Conservation (phyloP, 2,888 invertebrate species). For the Agriopis aurantiaria region DNA sequence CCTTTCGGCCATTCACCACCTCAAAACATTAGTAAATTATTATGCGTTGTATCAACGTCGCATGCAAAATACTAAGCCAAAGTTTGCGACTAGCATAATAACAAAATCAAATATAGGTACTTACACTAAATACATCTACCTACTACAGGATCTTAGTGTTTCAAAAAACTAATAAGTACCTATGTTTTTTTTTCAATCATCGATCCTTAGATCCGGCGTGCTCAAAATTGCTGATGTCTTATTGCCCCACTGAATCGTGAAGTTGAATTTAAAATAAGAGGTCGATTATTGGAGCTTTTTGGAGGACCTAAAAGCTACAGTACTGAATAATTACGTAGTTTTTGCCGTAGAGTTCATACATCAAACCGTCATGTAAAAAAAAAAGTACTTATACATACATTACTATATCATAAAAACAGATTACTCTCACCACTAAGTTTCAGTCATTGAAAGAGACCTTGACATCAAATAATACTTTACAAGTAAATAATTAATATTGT, state of each 20-base stretch:
- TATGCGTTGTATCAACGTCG: slow-evolving; percentile 9
- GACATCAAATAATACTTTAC: slow-evolving; percentile 24
- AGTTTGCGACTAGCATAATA: slow-evolving; percentile 6
- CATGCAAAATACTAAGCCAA: slow-evolving; percentile 8
- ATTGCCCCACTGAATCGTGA: not conserved
- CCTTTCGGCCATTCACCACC: slow-evolving; percentile 11
- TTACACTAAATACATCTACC: not conserved
- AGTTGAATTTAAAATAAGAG: not conserved
- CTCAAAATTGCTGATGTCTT: not conserved
- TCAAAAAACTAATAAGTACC: not conserved
- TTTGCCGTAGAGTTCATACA: no score
- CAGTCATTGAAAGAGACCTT: slow-evolving; percentile 23
- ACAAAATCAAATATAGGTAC: not conserved
- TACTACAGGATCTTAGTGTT: not conserved
- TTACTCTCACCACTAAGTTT: slow-evolving; percentile 28
- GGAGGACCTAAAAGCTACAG: not conserved
- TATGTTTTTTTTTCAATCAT: not conserved
- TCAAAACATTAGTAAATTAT: slow-evolving; percentile 10
- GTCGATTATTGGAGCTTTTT: not conserved
- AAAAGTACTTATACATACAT: not conserved
- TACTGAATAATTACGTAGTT: no score
- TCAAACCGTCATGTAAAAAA: no score
- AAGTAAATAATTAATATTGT: slow-evolving; percentile 32
- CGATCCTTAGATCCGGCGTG: not conserved
- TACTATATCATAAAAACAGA: not conserved